Base-by-base conservation (phyloP, 2,797 vertebrate species). In the Hyperoplus lanceolatus region DNA sequence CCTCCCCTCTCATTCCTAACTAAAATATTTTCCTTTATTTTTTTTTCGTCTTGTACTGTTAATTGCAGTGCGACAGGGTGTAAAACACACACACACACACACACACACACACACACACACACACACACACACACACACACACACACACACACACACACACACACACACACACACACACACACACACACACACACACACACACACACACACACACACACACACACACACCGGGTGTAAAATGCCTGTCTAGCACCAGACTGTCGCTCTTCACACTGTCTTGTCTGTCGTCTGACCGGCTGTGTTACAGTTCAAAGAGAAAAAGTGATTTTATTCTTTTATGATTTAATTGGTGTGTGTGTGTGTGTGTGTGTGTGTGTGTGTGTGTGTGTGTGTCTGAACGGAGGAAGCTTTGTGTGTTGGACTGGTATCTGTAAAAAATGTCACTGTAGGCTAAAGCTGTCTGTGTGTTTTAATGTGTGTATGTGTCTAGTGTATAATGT, bases 271-370 rank as follows among this genome's bases (percentile, higher is more conserved):
- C 92, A 90, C 90, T 86, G 77, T 87, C 83, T 75, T 76, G 91
- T 94, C 92, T 94, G 87, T 81, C 71, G 79, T 90, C 89, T 90
- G 78, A 84, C 83, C 75, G n/a, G 83, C 87, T 81, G 88, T 77
- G 53, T 81, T 83, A 74, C 80, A 82, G 87, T 93, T 94, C 93
- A 94, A 94, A 94, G 93, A 89, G 90, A 68, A 50, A 83, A 79
- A 87, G 87, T 87, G 81, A 70, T 86, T 91, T 95, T 94, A 95
- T 21, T 21, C 21, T 21, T 21, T 21, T 21, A 21, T 91, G 91
- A 95, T 95, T 95, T 95, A 95, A 95, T 95, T 92, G 93, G 91
- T 21, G 21, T 21, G 21, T 21, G 21, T 21, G 21, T 21, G 21
- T 21, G 21, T 21, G 21, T 21, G 21, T 21, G 21, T 21, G 21